Evolutionary conservation across 2,888 invertebrate genomes (phyloP).

Genomic region (Sympetrum striolatum): DNA sequence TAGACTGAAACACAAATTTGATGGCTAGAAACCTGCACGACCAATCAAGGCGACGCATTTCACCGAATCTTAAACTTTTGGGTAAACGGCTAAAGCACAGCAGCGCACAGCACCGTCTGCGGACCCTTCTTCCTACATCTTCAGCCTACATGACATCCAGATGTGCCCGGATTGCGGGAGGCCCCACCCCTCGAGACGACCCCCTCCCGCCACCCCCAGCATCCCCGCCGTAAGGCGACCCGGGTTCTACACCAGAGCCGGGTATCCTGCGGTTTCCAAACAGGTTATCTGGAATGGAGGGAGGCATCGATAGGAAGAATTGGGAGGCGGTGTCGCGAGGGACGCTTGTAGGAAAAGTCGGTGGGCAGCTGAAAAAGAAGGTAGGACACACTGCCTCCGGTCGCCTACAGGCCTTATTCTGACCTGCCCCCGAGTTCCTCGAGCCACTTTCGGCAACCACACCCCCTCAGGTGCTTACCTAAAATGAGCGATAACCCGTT

Average conservation of each 20-base stretch:
- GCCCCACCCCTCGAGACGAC: constrained; percentile 50
- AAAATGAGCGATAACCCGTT: not conserved
- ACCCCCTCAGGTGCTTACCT: not conserved
- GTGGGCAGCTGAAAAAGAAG: not conserved
- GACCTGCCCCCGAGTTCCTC: not conserved
- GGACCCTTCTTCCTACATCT: not conserved
- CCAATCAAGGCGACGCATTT: not conserved
- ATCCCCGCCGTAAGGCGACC: constrained; percentile 12
- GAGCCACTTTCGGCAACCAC: not conserved
- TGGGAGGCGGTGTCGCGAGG: constrained; percentile 51
- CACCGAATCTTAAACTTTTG: not conserved
- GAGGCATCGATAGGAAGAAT: constrained; percentile 49
- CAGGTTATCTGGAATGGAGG: constrained; percentile 30
- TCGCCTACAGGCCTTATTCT: not conserved
- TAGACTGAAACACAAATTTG: no score
- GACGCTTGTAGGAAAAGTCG: constrained; percentile 1
- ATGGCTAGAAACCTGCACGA: not conserved
- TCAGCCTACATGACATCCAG: constrained; percentile 6
- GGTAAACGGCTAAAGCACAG: not conserved
- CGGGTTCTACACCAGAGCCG: constrained; percentile 8
- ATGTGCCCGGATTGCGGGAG: constrained; percentile 49
- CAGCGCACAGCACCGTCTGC: not conserved
- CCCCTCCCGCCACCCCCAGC: not conserved
- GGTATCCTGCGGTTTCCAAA: constrained; percentile 39
- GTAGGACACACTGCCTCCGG: not conserved